Evolutionary conservation across 2,113 vertebrate genomes (phyloP).

Genomic region (Dolichotis patagonum): DNA sequence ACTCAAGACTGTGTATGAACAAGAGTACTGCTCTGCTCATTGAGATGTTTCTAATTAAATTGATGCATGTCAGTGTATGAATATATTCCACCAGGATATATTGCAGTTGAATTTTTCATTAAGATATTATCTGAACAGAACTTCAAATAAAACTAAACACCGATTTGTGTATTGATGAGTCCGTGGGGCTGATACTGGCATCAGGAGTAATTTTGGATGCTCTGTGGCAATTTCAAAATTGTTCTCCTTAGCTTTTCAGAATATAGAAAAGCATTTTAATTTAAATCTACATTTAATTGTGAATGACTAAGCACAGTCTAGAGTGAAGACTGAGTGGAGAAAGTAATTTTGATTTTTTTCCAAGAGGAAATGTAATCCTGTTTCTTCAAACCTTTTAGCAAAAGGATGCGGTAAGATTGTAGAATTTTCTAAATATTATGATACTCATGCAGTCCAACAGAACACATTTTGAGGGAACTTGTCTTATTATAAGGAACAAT

Average conservation of each 20-base stretch:
- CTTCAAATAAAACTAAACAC: background rate
- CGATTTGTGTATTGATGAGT: conserved; percentile 36
- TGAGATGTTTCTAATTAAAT: conserved; percentile 50
- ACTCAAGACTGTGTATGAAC: background rate
- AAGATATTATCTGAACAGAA: background rate
- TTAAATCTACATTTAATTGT: conserved; percentile 53
- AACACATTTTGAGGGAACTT: conserved; percentile 74
- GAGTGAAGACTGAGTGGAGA: conserved; percentile 60
- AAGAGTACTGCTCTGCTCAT: background rate
- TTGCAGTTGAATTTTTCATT: background rate
- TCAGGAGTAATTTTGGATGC: background rate
- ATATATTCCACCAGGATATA: background rate
- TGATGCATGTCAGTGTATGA: background rate
- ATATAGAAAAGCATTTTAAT: conserved; percentile 71
- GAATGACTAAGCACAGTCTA: conserved; percentile 59
- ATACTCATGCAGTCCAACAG: conserved; percentile 70
- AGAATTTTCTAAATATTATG: conserved; percentile 73
- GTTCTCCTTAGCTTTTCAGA: conserved; percentile 66
- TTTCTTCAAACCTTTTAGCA: conserved; percentile 37
- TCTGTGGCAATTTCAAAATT: conserved; percentile 63
- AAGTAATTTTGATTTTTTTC: conserved; percentile 64
- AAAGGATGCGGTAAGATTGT: conserved; percentile 64
- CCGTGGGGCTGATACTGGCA: background rate
- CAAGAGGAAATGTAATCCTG: conserved; percentile 72
- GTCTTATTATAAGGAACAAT: conserved; percentile 76